Percentiles rank a stretch among this genome's conserved stretches.
Conservation (phyloP, 2,113 vertebrate genomes). For the Micronisus gabar region DNA sequence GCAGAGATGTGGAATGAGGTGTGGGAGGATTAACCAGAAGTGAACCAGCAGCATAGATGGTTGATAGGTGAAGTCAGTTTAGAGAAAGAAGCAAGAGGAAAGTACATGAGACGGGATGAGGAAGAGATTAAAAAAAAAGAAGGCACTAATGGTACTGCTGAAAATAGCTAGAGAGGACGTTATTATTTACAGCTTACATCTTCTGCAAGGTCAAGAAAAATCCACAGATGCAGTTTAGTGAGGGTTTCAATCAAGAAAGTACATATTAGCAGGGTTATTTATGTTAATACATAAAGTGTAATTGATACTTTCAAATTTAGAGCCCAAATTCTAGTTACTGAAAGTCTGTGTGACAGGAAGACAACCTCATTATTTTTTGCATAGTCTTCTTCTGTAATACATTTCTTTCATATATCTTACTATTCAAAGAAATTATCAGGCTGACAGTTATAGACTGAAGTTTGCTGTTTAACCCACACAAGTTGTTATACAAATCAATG, state of each 20-base stretch:
- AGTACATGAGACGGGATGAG: neutral
- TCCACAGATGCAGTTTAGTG: neutral
- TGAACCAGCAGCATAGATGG: neutral
- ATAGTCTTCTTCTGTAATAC: neutral
- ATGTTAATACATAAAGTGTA: neutral
- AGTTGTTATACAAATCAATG: fast-evolving
- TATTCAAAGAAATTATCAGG: neutral
- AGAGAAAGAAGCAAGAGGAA: neutral
- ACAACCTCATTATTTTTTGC: neutral
- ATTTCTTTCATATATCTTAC: neutral
- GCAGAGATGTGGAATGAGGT: neutral
- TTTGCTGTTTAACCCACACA: neutral
- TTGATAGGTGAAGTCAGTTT: neutral
- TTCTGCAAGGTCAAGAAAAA: slow-evolving; percentile 45
- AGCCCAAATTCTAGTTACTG: neutral
- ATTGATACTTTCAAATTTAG: neutral
- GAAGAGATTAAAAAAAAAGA: neutral
- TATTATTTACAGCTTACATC: slow-evolving; percentile 3
- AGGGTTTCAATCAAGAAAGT: neutral
- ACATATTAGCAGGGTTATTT: neutral
- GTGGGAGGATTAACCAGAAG: neutral
- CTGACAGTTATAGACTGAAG: neutral
- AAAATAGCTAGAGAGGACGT: slow-evolving; percentile 18
- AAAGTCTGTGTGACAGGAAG: neutral
- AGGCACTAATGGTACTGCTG: neutral